Evolutionary conservation across 2,888 invertebrate genomes (phyloP).

Genomic region (Clusia tigrina): DNA sequence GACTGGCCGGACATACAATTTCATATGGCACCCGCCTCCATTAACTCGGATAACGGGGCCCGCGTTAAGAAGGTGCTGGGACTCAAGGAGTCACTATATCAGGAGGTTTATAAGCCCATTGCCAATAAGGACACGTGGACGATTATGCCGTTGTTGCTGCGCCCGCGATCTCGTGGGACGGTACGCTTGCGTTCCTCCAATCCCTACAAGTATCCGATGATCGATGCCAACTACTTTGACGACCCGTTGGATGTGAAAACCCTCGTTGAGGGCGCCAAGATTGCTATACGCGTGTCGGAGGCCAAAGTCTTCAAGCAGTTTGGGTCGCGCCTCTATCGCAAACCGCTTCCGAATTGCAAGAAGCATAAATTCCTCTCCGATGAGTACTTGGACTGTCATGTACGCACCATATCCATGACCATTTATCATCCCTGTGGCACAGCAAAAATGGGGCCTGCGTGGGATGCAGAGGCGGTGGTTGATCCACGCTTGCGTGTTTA

Average conservation of each 20-base stretch:
- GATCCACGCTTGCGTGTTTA: slow-evolving; percentile 80
- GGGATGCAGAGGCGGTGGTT: slow-evolving; percentile 82
- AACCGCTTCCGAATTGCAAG: slow-evolving; percentile 81
- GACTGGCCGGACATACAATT: slow-evolving; percentile 90
- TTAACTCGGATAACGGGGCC: slow-evolving; percentile 80
- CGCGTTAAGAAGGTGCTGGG: slow-evolving; percentile 81
- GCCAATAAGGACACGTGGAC: slow-evolving; percentile 79
- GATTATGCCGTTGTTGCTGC: slow-evolving; percentile 82
- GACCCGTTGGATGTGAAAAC: slow-evolving; percentile 80
- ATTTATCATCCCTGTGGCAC: slow-evolving; percentile 91
- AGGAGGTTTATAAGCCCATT: slow-evolving; percentile 81
- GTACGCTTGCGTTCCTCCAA: slow-evolving; percentile 79
- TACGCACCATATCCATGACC: slow-evolving; percentile 86
- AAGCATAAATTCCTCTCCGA: slow-evolving; percentile 78
- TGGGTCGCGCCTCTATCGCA: slow-evolving; percentile 77
- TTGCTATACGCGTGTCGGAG: slow-evolving; percentile 76
- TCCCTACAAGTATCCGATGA: slow-evolving; percentile 86
- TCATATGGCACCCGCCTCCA: slow-evolving; percentile 91
- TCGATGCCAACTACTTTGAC: slow-evolving; percentile 92
- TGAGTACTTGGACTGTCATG: slow-evolving; percentile 86
- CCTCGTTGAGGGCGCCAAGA: slow-evolving; percentile 84
- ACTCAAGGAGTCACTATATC: slow-evolving; percentile 80
- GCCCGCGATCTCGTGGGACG: slow-evolving; percentile 82
- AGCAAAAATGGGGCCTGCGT: slow-evolving; percentile 85
- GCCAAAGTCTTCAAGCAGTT: slow-evolving; percentile 83